Base-by-base conservation (phyloP, 2,113 vertebrate species). In the Athene noctua region DNA sequence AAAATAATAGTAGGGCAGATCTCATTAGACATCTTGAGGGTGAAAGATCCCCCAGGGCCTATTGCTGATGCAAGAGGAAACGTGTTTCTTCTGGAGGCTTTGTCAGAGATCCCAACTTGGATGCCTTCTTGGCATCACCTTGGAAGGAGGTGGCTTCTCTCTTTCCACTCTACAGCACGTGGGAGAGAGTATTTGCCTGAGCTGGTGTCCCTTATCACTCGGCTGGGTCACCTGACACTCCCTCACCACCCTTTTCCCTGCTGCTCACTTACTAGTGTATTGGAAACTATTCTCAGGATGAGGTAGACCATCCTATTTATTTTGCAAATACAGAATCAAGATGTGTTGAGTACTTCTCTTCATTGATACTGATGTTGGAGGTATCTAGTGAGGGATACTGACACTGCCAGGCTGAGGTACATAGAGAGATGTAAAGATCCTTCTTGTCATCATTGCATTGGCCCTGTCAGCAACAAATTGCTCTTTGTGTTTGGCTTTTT, bases 311-410 rank as follows among this genome's bases (percentile, higher is more conserved):
- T 51, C 57, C 61, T 63, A 3, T 57, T 57, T 46, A 26, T 58
- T 80, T 38, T 72, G 71, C 46, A 74, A 70, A 72, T 42, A 12
- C 5, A 59, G 44, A 51, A 54, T 58, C 42, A 32, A 42, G 30
- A n/a, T 47, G 7, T 23, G 15, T 30, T 44, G 57, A 47, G 61
- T n/a, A 13, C 30, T 67, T 47, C 8, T 32, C 34, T 70, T 67
- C 21, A 14, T 42, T 0, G 0, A 40, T 47, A 16, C 25, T 66
- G 61, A 10, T 38, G 2, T 0, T 26, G 57, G 47, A 78, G 36
- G 20, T 61, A 9, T 18, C 49, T n/a, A 27, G 14, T 27, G 0
- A 1, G 16, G 15, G 21, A 5, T 42, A 2, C 22, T 16, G 40
- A 8, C 3, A 5, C 22, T 47, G 10, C 26, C 71, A 80, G 66